phyloP scores from a whole-genome alignment of 2,113 vertebrate genomes.

The Thunnus thynnus region DNA sequence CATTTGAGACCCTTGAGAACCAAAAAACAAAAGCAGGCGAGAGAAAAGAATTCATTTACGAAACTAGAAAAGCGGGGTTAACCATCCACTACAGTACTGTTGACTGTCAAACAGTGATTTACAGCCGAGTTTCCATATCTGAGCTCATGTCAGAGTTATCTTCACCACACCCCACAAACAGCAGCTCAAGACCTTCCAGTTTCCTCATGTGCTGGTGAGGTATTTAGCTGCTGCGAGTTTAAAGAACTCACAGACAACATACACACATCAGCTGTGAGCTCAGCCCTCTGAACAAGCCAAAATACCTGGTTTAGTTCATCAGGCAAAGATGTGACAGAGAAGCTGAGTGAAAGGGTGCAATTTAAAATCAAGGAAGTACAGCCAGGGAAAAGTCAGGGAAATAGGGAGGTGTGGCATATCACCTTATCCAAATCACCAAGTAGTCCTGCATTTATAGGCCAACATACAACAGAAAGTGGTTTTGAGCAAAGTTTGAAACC shows the following conservation, averaged over 20 bases:
- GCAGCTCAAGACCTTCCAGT: constrained; percentile 28
- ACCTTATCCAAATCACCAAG: background rate
- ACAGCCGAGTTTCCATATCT: constrained; percentile 35
- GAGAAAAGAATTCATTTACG: constrained; percentile 36
- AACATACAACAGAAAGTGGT: too few relatives aligned
- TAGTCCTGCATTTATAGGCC: too few relatives aligned
- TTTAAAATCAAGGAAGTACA: constrained; percentile 9
- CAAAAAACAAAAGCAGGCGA: constrained; percentile 32
- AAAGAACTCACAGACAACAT: constrained; percentile 49
- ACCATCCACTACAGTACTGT: constrained; percentile 36
- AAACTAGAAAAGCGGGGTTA: constrained; percentile 33
- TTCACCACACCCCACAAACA: constrained; percentile 53
- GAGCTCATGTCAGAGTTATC: constrained; percentile 66
- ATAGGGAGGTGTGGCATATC: background rate
- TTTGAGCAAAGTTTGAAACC: too few relatives aligned
- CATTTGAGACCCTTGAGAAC: background rate
- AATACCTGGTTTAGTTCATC: constrained; percentile 37
- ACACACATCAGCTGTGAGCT: constrained; percentile 42
- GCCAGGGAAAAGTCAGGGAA: background rate
- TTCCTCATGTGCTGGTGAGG: constrained; percentile 38
- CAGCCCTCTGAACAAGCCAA: background rate
- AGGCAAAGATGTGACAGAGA: background rate
- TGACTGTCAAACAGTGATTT: constrained; percentile 46
- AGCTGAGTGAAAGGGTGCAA: background rate
- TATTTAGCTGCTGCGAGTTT: constrained; percentile 48